A percentile compares a stretch with the other conserved stretches of the same genome.
Conservation (phyloP, 2,797 vertebrate genomes). For the Alectoris magna region DNA sequence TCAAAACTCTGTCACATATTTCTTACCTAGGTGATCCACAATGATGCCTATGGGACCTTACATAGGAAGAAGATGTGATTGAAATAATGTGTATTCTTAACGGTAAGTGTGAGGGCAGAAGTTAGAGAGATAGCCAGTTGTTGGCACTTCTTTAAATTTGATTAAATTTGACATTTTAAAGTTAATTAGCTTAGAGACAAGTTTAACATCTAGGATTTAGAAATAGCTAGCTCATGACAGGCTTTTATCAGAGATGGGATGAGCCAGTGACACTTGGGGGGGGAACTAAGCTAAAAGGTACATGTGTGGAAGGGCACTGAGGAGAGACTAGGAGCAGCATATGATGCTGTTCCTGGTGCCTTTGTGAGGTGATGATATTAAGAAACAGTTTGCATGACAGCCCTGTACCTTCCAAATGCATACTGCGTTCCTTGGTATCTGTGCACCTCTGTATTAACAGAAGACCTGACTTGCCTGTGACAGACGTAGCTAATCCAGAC, state of each 20-base stretch:
- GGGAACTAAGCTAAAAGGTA: fast-evolving
- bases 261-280: background rate
- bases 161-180: background rate
- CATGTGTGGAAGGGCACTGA: background rate
- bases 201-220: background rate
- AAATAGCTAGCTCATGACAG: background rate
- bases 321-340: background rate
- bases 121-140: background rate
- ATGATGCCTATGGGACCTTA: background rate
- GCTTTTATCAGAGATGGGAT: background rate
- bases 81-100: background rate
- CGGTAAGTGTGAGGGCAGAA: background rate
- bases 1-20: background rate
- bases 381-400: background rate
- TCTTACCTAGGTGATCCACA: background rate
- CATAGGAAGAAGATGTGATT: background rate
- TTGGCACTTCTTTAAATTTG: background rate
- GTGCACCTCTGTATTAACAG: background rate
- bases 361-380: background rate
- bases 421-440: background rate
- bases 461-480: background rate
- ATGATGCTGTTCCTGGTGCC: background rate
- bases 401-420: background rate
- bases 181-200: background rate
- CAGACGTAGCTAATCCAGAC: background rate